A percentile compares a stretch with the other conserved stretches of the same genome.
Conservation (phyloP, 2,888 invertebrate genomes). For the Melieria crassipennis region DNA sequence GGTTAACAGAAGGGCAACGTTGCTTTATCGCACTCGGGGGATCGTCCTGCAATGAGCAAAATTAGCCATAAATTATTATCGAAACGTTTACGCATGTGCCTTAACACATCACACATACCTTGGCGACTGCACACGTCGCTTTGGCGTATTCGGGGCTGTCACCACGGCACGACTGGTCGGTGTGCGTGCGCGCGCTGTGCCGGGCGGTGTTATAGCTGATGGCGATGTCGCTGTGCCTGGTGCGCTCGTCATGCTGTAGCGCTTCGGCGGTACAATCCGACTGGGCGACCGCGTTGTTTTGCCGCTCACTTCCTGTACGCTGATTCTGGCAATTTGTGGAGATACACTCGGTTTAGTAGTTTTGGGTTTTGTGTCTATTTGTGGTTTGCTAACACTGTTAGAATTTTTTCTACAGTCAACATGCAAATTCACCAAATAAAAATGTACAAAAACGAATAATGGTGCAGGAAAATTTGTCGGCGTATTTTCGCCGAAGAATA, state of each 20-base stretch:
- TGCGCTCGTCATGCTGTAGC: constrained; percentile 56
- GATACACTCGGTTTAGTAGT: constrained; percentile 47
- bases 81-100: not conserved
- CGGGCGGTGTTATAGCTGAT: constrained; percentile 45
- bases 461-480: constrained; percentile 12
- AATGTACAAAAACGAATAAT: not conserved
- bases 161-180: constrained; percentile 55
- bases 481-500: constrained; percentile 12
- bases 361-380: constrained; percentile 33
- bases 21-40: constrained; percentile 58
- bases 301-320: constrained; percentile 53
- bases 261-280: constrained; percentile 64
- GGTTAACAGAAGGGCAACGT: not conserved
- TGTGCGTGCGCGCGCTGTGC: constrained; percentile 54
- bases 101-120: constrained; percentile 50
- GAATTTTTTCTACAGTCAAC: not conserved
- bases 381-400: constrained; percentile 14
- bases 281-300: constrained; percentile 63
- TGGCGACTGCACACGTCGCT: constrained; percentile 62
- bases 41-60: constrained; percentile 53
- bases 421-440: not conserved
- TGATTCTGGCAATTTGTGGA: constrained; percentile 58
- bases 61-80: constrained; percentile 1
- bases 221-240: constrained; percentile 37
- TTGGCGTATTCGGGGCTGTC: constrained; percentile 63